Conservation (phyloP, 2,113 vertebrate species). For the Anser cygnoides region DNA sequence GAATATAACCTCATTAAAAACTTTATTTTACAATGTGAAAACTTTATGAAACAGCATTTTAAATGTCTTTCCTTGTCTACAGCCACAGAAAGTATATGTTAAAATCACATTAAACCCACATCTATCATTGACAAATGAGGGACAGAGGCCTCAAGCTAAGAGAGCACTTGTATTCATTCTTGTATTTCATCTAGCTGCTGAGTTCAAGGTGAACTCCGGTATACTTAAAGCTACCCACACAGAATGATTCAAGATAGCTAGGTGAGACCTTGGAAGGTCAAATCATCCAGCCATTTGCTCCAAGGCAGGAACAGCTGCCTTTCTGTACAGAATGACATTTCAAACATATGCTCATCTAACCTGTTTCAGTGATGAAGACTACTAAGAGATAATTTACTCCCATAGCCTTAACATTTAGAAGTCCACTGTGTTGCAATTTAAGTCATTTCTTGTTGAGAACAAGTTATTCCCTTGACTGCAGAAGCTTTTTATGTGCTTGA, state of each 20-base stretch:
- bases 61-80: not conserved
- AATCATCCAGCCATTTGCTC: not conserved
- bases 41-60: not conserved
- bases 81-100: not conserved
- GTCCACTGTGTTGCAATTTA: not conserved
- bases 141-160: not conserved
- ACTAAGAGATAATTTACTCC: not conserved
- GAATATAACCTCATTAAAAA: not conserved
- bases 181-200: not conserved
- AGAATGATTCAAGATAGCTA: not conserved
- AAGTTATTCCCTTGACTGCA: not conserved
- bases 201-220: not conserved
- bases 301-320: slow-evolving; percentile 16
- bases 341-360: not conserved
- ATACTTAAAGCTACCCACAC: not conserved
- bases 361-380: not conserved
- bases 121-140: not conserved
- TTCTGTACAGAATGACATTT: not conserved
- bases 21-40: not conserved
- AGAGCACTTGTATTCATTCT: not conserved
- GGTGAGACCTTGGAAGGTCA: slow-evolving; percentile 17
- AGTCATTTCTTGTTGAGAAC: not conserved
- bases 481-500: not conserved
- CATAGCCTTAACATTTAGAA: not conserved
- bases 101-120: slow-evolving; percentile 23